These are phyloP conservation scores for Tenthredo mesomela DNA, from an alignment of 2,888 invertebrate genomes.

Conservation along the genomic window DNA sequence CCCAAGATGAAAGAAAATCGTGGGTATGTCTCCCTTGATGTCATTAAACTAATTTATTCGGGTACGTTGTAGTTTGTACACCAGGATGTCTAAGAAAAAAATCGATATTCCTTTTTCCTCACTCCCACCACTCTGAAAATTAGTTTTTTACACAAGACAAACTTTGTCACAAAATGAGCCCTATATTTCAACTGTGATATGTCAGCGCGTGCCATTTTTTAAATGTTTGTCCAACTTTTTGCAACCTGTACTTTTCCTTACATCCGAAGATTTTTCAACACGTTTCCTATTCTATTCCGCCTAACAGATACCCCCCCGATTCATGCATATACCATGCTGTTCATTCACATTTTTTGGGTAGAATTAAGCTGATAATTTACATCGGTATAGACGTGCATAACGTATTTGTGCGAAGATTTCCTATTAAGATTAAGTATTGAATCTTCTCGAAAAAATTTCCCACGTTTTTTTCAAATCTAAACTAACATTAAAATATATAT, in stretches of 20 bases:
- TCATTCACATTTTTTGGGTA: not conserved
- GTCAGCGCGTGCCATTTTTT: too few species aligned
- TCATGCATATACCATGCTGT: constrained; percentile 18
- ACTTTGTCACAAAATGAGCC: too few species aligned
- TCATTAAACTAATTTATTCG: not conserved
- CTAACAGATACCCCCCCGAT: not conserved
- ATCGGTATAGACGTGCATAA: constrained; percentile 7
- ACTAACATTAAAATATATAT: not conserved
- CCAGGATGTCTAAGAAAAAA: too few species aligned
- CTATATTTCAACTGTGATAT: too few species aligned
- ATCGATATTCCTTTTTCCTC: too few species aligned
- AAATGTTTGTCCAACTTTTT: too few species aligned
- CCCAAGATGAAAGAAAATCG: not conserved
- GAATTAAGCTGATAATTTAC: not conserved
- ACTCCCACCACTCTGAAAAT: too few species aligned
- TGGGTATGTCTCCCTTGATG: not conserved
- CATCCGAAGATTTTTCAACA: too few species aligned
- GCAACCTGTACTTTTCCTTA: too few species aligned
- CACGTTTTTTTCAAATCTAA: not conserved
- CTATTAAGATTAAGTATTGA: not conserved
- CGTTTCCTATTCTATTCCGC: too few species aligned
- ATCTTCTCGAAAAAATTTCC: not conserved
- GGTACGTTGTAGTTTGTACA: not conserved
- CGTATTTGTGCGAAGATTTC: not conserved
- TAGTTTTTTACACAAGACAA: too few species aligned